These are phyloP conservation scores for Phortica okadai DNA, from an alignment of 2,888 invertebrate genomes.

Conservation along the genomic window DNA sequence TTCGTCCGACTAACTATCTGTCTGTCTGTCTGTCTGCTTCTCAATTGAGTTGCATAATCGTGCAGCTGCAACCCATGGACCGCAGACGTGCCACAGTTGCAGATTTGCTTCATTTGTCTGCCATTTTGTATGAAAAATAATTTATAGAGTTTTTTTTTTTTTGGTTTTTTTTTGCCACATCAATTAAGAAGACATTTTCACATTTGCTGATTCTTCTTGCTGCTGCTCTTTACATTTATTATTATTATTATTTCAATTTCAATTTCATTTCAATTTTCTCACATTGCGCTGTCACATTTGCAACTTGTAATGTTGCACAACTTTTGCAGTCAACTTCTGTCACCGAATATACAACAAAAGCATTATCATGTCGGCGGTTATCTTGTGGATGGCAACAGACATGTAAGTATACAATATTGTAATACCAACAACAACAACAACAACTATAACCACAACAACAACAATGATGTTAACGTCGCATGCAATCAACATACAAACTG, in stretches of 20 bases:
- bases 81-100: not conserved
- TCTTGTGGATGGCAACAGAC: slow-evolving; percentile 77
- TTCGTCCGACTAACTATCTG: no score
- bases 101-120: not conserved
- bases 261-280: not conserved
- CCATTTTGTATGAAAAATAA: not conserved
- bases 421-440: not conserved
- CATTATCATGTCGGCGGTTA: slow-evolving; percentile 91
- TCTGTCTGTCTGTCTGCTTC: no score
- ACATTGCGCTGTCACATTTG: not conserved
- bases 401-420: slow-evolving; percentile 68
- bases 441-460: not conserved
- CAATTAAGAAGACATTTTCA: slow-evolving; percentile 23
- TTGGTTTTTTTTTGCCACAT: slow-evolving; percentile 27
- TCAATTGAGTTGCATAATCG: no score
- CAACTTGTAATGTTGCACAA: not conserved
- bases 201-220: not conserved
- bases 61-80: no score
- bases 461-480: not conserved
- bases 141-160: not conserved
- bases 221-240: not conserved
- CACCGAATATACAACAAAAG: slow-evolving; percentile 94
- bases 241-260: not conserved
- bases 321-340: slow-evolving; percentile 88
- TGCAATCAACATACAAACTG: not conserved